phyloP scores from a whole-genome alignment of 2,113 vertebrate species.

The Barbus barbus region DNA sequence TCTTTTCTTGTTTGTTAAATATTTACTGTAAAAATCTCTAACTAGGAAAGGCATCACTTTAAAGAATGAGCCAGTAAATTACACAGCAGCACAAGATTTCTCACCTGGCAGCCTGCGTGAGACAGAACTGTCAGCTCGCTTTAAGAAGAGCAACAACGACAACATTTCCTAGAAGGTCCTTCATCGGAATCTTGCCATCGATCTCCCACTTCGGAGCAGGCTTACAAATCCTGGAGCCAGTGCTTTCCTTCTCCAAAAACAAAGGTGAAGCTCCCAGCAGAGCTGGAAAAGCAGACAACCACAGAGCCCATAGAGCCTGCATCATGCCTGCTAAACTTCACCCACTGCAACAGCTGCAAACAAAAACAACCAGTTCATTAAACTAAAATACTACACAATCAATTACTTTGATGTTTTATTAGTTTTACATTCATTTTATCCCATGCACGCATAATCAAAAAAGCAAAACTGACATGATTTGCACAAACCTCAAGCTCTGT shows the following conservation, averaged over 20 bases:
- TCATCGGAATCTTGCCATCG: constrained; percentile 72
- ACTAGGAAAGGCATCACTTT: not conserved
- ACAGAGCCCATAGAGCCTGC: constrained; percentile 59
- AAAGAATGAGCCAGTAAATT: not conserved
- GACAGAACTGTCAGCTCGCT: constrained; percentile 83
- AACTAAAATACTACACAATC: not conserved
- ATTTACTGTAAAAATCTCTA: not conserved
- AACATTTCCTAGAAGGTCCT: constrained; percentile 67
- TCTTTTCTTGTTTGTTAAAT: not conserved
- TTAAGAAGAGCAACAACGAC: constrained; percentile 78
- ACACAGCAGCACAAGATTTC: constrained; percentile 24
- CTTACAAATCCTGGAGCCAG: constrained; percentile 73
- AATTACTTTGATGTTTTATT: not conserved
- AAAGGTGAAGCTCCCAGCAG: constrained; percentile 65
- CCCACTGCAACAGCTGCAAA: constrained; percentile 19
- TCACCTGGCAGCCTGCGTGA: constrained; percentile 82
- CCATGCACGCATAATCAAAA: not conserved
- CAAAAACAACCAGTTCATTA: not conserved
- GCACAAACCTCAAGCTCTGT: constrained; percentile 32
- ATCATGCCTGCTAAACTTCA: constrained; percentile 54
- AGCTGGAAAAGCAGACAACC: constrained; percentile 62
- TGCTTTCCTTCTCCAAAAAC: constrained; percentile 55
- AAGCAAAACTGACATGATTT: not conserved
- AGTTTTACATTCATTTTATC: not conserved
- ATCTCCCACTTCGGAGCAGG: constrained; percentile 76